Percentiles rank a stretch among this genome's conserved stretches.
Conservation (phyloP, 1,140 invertebrate genomes). For the Aphidius gifuensis region DNA sequence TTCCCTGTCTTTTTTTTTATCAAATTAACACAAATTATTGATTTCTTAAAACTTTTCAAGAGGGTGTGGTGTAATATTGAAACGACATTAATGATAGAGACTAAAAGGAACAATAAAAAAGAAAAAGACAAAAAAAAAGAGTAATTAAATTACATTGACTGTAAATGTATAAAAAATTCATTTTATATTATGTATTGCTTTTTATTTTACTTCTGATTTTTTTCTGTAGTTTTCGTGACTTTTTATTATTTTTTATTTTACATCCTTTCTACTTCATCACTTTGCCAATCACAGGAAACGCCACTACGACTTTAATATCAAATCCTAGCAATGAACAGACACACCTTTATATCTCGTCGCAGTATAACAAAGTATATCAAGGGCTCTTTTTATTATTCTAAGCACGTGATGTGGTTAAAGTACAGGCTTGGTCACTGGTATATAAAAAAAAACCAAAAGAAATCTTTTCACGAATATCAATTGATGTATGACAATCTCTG, state of each 20-base stretch:
- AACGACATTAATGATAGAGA: background rate
- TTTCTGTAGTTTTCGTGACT: background rate
- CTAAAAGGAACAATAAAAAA: slow-evolving; percentile 3
- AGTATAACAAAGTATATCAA: slow-evolving; percentile 18
- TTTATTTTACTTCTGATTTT: background rate
- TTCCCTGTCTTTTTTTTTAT: slow-evolving; percentile 27
- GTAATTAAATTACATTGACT: background rate
- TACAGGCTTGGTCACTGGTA: slow-evolving; percentile 11
- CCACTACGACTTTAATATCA: background rate
- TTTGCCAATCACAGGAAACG: slow-evolving; percentile 24
- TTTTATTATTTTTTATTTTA: background rate
- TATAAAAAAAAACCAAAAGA: slow-evolving; percentile 7
- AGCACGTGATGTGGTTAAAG: slow-evolving; percentile 24
- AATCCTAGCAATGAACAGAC: slow-evolving; percentile 18
- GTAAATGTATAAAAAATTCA: background rate
- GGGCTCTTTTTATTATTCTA: slow-evolving; percentile 25
- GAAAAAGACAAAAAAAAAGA: slow-evolving; percentile 1
- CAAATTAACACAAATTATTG: slow-evolving; percentile 34
- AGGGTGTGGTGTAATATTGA: slow-evolving; percentile 22
- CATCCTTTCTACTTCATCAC: slow-evolving; percentile 24
- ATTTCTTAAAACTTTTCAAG: slow-evolving; percentile 23
- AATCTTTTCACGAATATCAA: background rate
- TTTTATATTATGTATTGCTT: slow-evolving; percentile 2
- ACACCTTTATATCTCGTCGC: slow-evolving; percentile 19
- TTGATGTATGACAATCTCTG: too few relatives aligned